Base-by-base conservation (phyloP, 2,797 vertebrate genomes). In the Dendrocincla fuliginosa region DNA sequence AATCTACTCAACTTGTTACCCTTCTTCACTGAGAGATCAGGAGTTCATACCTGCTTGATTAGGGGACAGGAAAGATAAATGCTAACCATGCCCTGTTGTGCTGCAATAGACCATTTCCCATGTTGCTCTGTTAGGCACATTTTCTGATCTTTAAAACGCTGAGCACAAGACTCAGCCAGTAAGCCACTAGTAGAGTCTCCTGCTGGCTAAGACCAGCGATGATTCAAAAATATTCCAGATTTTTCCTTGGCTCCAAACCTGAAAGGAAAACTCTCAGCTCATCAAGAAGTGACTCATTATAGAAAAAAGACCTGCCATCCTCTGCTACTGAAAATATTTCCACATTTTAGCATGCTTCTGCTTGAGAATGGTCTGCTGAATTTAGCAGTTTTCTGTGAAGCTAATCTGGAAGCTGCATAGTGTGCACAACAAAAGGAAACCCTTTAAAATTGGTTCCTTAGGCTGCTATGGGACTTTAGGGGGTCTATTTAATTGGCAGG, bases 401-500 rank as follows among this genome's bases (percentile, higher is more conserved):
- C 77, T 84, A 59, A 83, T 94, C 37, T 89, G 87, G 94, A 87
- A 78, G 86, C 27, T 91, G 37, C 63, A 56, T 10, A 69, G 47
- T 37, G 69, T 15, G 75, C 82, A 25, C 74, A 57, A 60, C 76
- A 92, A 84, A 90, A 93, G 63, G 70, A 86, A 91, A 65, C 23
- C 20, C 89, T 83, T 86, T 32, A 61, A 84, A 95, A 92, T 76
- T 50, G 0, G 1, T 89, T 91, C 91, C 63, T 82, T 41, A 37
- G 46, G 42, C 71, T 87, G 64, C 35, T 59, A 41, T 71, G 86
- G 49, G 73, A 20, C 76, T 89, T 93, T 35, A 81, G 91, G 64
- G 75, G 83, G 87, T 67, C 61, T 95, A 19, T 95, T 96, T 96
- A 96, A 95, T 93, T 95, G 90, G 41, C 20, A 93, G 76, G 75